These are phyloP conservation scores for Eupelmus urozonus DNA, from an alignment of 2,888 invertebrate species.

Conservation along the genomic window DNA sequence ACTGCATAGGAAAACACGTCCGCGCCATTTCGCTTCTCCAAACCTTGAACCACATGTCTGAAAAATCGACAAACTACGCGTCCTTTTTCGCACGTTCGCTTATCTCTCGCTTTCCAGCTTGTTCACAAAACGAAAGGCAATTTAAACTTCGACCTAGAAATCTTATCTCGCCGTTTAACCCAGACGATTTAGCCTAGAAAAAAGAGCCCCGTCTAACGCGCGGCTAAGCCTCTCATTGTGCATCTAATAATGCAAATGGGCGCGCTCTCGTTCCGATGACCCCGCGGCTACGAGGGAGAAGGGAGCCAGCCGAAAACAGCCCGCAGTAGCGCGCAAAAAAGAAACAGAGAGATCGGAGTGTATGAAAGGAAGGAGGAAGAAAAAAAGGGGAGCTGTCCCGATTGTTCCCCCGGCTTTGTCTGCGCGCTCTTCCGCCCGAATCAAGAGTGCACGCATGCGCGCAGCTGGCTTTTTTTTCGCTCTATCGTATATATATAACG, in stretches of 20 bases:
- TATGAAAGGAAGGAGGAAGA: neutral
- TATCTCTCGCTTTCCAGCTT: too few relatives aligned
- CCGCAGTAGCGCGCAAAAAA: neutral
- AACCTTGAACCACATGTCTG: too few relatives aligned
- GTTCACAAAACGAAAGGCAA: too few relatives aligned
- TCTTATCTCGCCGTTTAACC: too few relatives aligned
- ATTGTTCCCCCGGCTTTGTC: conserved; percentile 9
- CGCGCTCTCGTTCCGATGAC: neutral
- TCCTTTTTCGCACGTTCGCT: too few relatives aligned
- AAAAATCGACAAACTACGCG: too few relatives aligned
- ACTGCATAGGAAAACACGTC: too few relatives aligned
- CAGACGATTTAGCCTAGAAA: too few relatives aligned
- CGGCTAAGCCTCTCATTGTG: neutral
- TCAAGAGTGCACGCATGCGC: neutral
- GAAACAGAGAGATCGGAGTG: neutral
- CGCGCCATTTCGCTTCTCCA: too few relatives aligned
- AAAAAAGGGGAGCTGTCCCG: too few relatives aligned
- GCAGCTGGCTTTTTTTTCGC: neutral
- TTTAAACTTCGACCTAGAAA: too few relatives aligned
- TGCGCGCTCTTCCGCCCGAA: neutral
- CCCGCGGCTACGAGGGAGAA: neutral
- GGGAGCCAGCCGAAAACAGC: neutral
- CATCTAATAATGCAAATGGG: neutral
- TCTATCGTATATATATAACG: neutral
- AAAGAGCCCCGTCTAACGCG: neutral